Percentiles rank a stretch among this genome's conserved stretches.
Evolutionary conservation across 2,797 vertebrate species (phyloP).

Genomic region (Microcaecilia unicolor): DNA sequence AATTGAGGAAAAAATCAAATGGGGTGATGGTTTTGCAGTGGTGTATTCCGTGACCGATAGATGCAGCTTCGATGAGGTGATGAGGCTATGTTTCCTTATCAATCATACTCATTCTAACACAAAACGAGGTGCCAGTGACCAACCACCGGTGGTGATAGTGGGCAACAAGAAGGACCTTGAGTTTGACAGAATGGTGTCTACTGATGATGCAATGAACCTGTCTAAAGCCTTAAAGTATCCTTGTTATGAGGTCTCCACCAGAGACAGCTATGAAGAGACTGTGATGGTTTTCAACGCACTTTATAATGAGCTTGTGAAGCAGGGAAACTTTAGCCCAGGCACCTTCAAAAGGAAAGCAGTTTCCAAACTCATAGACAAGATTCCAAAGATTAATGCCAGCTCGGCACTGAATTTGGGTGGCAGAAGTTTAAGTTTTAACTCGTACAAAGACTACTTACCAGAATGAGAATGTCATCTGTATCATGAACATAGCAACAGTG

Average conservation of each 20-base stretch:
- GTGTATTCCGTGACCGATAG: constrained; percentile 65
- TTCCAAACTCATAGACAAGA: constrained; percentile 65
- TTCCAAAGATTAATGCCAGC: constrained; percentile 57
- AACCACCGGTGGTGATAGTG: constrained; percentile 51
- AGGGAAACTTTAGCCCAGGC: constrained; percentile 46
- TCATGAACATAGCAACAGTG: no score
- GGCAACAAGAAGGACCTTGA: constrained; percentile 67
- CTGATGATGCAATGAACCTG: constrained; percentile 46
- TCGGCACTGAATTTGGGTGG: constrained; percentile 34
- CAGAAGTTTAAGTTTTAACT: constrained; percentile 61
- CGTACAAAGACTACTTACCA: constrained; percentile 59
- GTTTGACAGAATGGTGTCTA: constrained; percentile 65
- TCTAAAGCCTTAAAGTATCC: constrained; percentile 52
- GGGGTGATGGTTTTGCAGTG: constrained; percentile 61
- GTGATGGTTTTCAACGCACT: constrained; percentile 49
- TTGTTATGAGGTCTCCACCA: constrained; percentile 57
- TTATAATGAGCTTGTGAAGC: constrained; percentile 48
- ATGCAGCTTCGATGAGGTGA: constrained; percentile 66
- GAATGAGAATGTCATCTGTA: no score
- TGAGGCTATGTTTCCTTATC: constrained; percentile 64
- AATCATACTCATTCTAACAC: constrained; percentile 51
- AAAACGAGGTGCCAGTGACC: constrained; percentile 33
- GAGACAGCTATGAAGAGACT: constrained; percentile 61
- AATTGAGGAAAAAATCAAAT: constrained; percentile 70
- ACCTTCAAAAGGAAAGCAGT: constrained; percentile 50